A percentile compares a stretch with the other conserved stretches of the same genome.
Evolutionary conservation across 2,888 invertebrate species (phyloP).

Genomic region (Emmelina monodactyla): DNA sequence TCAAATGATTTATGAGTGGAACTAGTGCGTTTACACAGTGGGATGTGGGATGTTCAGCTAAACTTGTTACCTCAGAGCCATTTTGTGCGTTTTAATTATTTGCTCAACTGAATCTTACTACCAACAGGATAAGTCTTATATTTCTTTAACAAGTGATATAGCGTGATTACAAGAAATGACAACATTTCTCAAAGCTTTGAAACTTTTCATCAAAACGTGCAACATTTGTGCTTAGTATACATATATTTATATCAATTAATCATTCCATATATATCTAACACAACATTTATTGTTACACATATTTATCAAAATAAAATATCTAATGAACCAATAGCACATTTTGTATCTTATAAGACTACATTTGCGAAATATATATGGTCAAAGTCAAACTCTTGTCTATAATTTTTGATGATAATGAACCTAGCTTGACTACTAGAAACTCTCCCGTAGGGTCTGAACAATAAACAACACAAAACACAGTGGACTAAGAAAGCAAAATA

Average conservation of each 20-base stretch:
- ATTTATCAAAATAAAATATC: conserved; percentile 31
- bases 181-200: not conserved
- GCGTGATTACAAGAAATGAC: not conserved
- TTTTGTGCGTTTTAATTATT: conserved; percentile 38
- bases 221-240: not conserved
- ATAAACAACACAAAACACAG: conserved; percentile 42
- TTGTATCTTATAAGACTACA: conserved; percentile 27
- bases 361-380: conserved; percentile 40
- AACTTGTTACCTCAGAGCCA: conserved; percentile 29
- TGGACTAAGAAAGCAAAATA: conserved; percentile 46
- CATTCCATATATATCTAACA: conserved; percentile 1
- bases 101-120: not conserved
- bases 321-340: not conserved
- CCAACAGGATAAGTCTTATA: conserved; percentile 28
- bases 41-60: not conserved
- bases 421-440: conserved; percentile 41
- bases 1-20: conserved; percentile 41
- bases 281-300: conserved; percentile 22
- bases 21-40: conserved; percentile 14
- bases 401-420: conserved; percentile 48
- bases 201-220: not conserved
- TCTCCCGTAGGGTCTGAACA: conserved; percentile 21
- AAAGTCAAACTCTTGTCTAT: conserved; percentile 63
- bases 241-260: not conserved
- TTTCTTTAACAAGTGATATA: conserved; percentile 18